Base-by-base conservation (phyloP, 2,797 vertebrate genomes). In the Anniella stebbinsi region DNA sequence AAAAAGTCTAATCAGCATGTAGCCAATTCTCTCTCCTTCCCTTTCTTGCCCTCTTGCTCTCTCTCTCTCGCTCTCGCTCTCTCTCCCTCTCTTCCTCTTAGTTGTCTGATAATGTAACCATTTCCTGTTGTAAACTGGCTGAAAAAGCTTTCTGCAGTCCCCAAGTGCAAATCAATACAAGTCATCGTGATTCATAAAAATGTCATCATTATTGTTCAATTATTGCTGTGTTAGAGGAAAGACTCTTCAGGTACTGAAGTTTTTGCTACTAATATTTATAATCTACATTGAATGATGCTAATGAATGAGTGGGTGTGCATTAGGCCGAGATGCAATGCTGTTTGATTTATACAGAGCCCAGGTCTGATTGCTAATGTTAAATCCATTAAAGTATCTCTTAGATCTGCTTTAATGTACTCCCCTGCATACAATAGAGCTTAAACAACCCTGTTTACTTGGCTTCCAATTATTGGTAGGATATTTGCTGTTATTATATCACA, bases 341-440 rank as follows among this genome's bases (percentile, higher is more conserved):
- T 97, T 96, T 97, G 97, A 98, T 98, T 97, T 97, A 97, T 96
- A 96, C 92, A 87, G 93, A 96, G 94, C 95, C 96, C 96, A 96
- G 93, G 93, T 96, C 95, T 97, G 96, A 97, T 94, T 97, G 96
- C 96, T 97, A 97, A 98, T 97, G 94, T 96, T 97, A 97, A 97
- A 97, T 97, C 96, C 97, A 98, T 97, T 98, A 97, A 96, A 96
- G 92, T 94, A 94, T 96, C 96, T 97, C 94, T 97, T 96, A 96
- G 94, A 96, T 95, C 92, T 95, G 94, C 96, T 92, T 96, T 98
- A 97, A 97, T 97, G 96, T 96, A 97, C 95, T 97, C 95, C 91
- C 92, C 92, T 97, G 91, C 92, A 97, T 94, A 96, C 96, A 97
- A 94, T 11, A 96, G 94, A 95, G 88, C 94, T 98, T 97, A 97